Conservation (phyloP, 1,140 invertebrate genomes). For the Propsilocerus akamusi region DNA sequence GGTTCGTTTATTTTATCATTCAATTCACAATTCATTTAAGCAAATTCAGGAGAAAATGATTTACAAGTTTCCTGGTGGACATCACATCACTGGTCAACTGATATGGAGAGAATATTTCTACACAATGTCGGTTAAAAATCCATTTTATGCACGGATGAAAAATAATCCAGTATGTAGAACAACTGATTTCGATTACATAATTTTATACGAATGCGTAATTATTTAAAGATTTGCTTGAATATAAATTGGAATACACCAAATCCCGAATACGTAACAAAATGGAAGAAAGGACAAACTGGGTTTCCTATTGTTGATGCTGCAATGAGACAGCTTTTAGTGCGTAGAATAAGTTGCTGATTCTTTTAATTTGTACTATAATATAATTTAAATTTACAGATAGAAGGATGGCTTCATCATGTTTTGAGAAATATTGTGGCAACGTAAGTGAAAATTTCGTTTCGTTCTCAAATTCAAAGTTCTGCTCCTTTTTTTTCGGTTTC, state of each 20-base stretch:
- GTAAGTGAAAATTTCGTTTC: not conserved
- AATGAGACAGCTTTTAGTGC: slow-evolving; percentile 44
- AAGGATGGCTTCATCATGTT: slow-evolving; percentile 55
- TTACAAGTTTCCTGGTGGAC: slow-evolving; percentile 10
- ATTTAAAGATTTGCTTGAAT: no score
- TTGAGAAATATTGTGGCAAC: slow-evolving; percentile 49
- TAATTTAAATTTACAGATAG: no score
- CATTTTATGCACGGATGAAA: slow-evolving; percentile 44
- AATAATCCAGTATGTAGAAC: slow-evolving; percentile 54
- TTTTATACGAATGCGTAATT: no score
- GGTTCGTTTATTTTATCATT: slow-evolving; percentile 41
- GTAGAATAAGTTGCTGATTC: no score
- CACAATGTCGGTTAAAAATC: slow-evolving; percentile 47
- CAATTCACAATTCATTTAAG: slow-evolving; percentile 37
- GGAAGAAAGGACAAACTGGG: slow-evolving; percentile 48
- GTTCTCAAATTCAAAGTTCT: not conserved
- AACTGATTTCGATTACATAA: no score
- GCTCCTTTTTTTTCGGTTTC: not conserved
- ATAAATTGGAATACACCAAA: slow-evolving; percentile 45
- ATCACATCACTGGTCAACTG: slow-evolving; percentile 40
- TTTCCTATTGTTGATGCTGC: slow-evolving; percentile 60
- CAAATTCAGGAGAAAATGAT: slow-evolving; percentile 27
- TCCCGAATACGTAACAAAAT: slow-evolving; percentile 31
- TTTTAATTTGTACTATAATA: no score
- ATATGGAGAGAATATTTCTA: slow-evolving; percentile 69